Evolutionary conservation across 2,113 vertebrate genomes (phyloP).

Genomic region (Alexandromys fortis): DNA sequence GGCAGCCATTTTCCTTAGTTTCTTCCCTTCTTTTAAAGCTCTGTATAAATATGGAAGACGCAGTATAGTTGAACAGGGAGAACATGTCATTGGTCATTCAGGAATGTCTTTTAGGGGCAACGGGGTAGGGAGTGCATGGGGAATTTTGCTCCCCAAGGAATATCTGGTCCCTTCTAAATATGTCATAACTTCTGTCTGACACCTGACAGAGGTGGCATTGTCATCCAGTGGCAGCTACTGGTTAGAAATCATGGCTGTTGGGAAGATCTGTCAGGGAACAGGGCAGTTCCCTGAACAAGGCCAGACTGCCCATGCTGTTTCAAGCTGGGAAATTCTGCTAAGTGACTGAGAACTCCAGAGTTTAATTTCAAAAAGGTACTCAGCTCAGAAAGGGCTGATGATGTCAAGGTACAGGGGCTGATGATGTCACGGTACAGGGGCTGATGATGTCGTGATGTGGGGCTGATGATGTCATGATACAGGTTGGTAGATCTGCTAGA

Average conservation of each 20-base stretch:
- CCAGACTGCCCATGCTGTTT: not conserved
- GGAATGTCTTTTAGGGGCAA: not conserved
- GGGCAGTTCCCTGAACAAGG: not conserved
- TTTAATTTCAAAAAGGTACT: not conserved
- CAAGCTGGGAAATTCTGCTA: not conserved
- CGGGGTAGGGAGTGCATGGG: no score
- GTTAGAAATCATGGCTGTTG: not conserved
- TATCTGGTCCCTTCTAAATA: not conserved
- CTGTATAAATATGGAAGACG: not conserved
- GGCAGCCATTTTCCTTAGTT: not conserved
- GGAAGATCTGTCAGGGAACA: fast-evolving
- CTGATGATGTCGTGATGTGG: not conserved
- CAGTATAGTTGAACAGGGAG: not conserved
- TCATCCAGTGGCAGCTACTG: not conserved
- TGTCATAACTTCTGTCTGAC: not conserved
- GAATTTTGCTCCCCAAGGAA: not conserved
- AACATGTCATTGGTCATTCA: not conserved
- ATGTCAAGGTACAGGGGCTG: not conserved
- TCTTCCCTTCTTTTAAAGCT: not conserved
- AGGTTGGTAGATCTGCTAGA: not conserved
- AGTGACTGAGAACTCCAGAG: not conserved
- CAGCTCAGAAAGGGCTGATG: no score
- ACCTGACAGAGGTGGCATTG: not conserved
- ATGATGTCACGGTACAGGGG: not conserved
- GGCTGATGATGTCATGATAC: not conserved